Evolutionary conservation across 2,113 vertebrate species (phyloP).

Genomic region (Lonchura striata): DNA sequence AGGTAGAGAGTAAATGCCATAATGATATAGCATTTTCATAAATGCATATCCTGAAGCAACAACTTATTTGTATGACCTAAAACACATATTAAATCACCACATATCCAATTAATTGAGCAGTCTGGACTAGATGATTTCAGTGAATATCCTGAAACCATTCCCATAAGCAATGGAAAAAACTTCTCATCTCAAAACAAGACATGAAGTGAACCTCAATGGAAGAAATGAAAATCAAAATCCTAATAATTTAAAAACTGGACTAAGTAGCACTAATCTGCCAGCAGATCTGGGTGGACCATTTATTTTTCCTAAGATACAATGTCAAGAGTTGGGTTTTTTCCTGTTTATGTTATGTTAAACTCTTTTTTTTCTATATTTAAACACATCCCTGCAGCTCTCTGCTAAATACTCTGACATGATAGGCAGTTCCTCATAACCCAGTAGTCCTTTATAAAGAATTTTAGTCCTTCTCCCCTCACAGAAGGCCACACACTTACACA

Average conservation of each 20-base stretch:
- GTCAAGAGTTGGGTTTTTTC: not conserved
- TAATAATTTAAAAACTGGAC: not conserved
- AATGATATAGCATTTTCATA: not conserved
- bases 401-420: not conserved
- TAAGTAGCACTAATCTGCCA: not conserved
- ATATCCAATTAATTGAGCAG: not conserved
- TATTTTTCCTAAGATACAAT: not conserved
- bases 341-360: not conserved
- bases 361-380: not conserved
- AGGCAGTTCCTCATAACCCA: not conserved
- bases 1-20: not conserved
- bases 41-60: not conserved
- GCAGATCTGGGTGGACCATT: not conserved
- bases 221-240: not conserved
- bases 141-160: not conserved
- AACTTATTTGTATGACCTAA: not conserved
- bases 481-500: constrained; percentile 31
- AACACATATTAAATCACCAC: not conserved
- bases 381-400: not conserved
- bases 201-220: not conserved
- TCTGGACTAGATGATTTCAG: not conserved
- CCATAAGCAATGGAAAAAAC: not conserved
- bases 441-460: not conserved
- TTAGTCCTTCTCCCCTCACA: not conserved
- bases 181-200: not conserved